phyloP scores from a whole-genome alignment of 37 sponge, comb jelly and placozoan species.

The Eunapius fragilis region DNA sequence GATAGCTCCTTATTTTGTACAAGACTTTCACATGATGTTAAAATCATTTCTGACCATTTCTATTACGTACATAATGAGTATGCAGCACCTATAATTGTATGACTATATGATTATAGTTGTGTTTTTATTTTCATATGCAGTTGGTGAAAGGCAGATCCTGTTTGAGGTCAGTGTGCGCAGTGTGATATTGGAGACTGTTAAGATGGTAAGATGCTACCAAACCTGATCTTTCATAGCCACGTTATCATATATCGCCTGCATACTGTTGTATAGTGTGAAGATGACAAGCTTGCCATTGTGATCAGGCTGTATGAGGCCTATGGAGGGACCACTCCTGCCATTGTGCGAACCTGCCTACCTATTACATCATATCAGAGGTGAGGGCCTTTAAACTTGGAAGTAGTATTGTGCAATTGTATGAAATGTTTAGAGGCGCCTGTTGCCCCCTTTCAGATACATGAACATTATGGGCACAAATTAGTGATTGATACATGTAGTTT shows the following conservation, averaged over 20 bases:
- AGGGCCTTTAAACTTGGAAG: neutral
- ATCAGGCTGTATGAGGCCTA: neutral
- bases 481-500: no score
- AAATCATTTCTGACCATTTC: no score
- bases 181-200: neutral
- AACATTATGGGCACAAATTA: no score
- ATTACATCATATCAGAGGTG: neutral
- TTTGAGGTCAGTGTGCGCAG: neutral
- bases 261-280: neutral
- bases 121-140: neutral
- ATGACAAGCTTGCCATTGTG: neutral
- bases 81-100: no score
- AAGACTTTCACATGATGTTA: neutral
- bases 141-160: neutral
- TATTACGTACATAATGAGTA: no score
- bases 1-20: no score
- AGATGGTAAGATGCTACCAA: neutral
- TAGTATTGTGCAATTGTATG: no score
- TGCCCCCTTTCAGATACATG: no score
- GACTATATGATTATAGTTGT: no score
- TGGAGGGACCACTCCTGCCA: neutral
- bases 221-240: neutral
- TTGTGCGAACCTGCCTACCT: neutral
- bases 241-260: neutral
- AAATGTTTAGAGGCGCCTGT: no score